Base-by-base conservation (phyloP, 1,140 invertebrate species). In the Ips nitidus region DNA sequence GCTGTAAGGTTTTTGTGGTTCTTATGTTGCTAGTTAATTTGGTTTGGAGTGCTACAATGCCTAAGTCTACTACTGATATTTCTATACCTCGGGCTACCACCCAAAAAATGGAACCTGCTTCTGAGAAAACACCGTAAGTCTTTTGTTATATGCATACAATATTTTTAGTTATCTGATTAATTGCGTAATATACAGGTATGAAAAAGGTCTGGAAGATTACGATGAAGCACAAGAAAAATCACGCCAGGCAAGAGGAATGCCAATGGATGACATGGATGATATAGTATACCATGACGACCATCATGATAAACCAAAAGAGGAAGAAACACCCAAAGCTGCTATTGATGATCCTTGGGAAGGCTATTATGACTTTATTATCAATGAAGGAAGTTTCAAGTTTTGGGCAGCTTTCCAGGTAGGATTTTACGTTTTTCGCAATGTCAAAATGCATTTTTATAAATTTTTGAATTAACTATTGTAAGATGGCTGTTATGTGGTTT, bases 361-460 rank as follows among this genome's bases (percentile, higher is more conserved):
- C 8, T 93, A 93, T 78, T 92, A 93, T 75, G 91, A 93, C 79
- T 93, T 92, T 77, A 84, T 93, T 52, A 91, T 94, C 71, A 93
- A 91, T 70, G 91, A 93, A 76, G 90, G 90, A 0, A 92, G 90
- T 22, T 94, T 92, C 80, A 94, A 93, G 78, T 93, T 94, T 76
- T 94, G 91, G 91, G 90, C 91, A 7, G 89, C 85, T 5, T 93
- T 93, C 81, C 90, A 92, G 83, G 90, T 91, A 81, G 3, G 53
- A 3, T 22, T 22, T 22, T 22, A 22, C 22, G 22, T 22, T 22
- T 22, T 22, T 22, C 22, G 22, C 22, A 22, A 22, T 22, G 22
- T 22, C 22, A 22, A 22, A 22, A 22, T 22, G 22, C 22, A 22
- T 22, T 22, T 22, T 22, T 0, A 22, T 22, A 22, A 22, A 0